Percentiles rank a stretch among this genome's conserved stretches.
phyloP scores from a whole-genome alignment of 2,888 invertebrate species.

The Proisotoma minuta region DNA sequence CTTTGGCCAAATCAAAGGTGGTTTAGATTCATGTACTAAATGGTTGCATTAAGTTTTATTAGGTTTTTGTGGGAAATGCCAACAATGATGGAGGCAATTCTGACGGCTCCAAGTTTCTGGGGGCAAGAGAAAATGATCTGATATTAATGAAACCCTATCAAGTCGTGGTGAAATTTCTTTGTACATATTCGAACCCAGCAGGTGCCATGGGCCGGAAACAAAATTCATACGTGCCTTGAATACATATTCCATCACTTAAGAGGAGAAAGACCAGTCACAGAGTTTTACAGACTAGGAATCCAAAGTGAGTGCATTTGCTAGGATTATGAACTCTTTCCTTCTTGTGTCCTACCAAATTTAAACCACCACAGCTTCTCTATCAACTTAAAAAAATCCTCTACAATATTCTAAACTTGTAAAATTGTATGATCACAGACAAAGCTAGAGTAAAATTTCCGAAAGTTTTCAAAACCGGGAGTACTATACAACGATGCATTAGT shows the following conservation, averaged over 20 bases:
- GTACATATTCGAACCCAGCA: constrained; percentile 44
- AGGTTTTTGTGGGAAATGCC: not conserved
- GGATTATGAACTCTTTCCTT: not conserved
- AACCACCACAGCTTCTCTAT: too few relatives aligned
- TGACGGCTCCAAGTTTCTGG: too few relatives aligned
- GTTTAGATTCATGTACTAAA: too few relatives aligned
- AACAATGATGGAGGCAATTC: too few relatives aligned
- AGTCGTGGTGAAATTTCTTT: constrained; percentile 18
- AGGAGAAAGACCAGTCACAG: not conserved
- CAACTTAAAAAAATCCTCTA: too few relatives aligned
- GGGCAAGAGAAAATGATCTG: not conserved
- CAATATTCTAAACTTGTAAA: too few relatives aligned
- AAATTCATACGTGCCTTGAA: constrained; percentile 47
- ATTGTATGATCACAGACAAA: too few relatives aligned
- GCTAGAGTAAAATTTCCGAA: too few relatives aligned
- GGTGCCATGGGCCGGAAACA: constrained; percentile 48
- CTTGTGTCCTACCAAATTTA: too few relatives aligned
- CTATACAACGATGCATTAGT: not conserved
- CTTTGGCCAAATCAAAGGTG: too few relatives aligned
- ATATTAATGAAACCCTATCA: constrained; percentile 22
- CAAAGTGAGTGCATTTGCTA: not conserved
- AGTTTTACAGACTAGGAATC: not conserved
- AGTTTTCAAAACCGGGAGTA: too few relatives aligned
- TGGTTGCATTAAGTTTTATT: constrained; percentile 3
- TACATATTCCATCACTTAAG: constrained; percentile 38